Evolutionary conservation across 2,113 vertebrate genomes (phyloP).

Genomic region (Epinephelus cyanopodus): DNA sequence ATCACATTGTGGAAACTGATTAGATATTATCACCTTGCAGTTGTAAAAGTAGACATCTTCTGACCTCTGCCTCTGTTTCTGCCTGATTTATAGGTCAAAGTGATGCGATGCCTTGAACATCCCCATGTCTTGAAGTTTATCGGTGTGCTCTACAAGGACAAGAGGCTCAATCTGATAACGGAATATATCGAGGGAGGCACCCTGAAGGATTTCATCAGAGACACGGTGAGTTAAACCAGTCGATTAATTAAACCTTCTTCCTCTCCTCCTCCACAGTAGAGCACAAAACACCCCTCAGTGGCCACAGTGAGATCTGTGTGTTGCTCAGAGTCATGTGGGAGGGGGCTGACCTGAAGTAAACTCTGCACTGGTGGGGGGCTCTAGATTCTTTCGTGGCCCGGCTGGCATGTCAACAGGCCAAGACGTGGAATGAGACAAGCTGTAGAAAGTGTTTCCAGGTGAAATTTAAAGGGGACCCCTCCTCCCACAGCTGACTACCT

Average conservation of each 20-base stretch:
- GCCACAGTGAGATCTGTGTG: conserved; percentile 23
- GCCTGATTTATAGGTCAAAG: conserved; percentile 89
- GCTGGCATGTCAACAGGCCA: conserved; percentile 41
- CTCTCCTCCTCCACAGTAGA: conserved; percentile 4
- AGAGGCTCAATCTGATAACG: conserved; percentile 94
- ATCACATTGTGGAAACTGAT: conserved; percentile 13
- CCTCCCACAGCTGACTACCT: conserved; percentile 31
- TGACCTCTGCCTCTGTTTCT: conserved; percentile 14
- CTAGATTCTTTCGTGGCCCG: conserved; percentile 30
- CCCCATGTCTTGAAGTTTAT: conserved; percentile 96
- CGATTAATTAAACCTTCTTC: conserved; percentile 35
- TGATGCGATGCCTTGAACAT: conserved; percentile 96
- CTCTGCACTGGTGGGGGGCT: conserved; percentile 40
- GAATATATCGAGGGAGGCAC: conserved; percentile 98
- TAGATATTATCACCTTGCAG: conserved; percentile 6
- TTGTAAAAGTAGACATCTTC: not conserved
- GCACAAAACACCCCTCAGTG: conserved; percentile 29
- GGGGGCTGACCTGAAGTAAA: conserved; percentile 65
- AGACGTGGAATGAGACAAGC: conserved; percentile 44
- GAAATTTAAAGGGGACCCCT: conserved; percentile 44
- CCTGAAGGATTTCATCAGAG: conserved; percentile 94
- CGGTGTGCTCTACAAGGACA: conserved; percentile 97
- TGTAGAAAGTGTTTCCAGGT: conserved; percentile 76
- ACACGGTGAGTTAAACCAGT: conserved; percentile 84
- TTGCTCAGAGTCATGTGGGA: conserved; percentile 27